Conservation (phyloP, 2,888 invertebrate species). For the Vesta saturnalis region DNA sequence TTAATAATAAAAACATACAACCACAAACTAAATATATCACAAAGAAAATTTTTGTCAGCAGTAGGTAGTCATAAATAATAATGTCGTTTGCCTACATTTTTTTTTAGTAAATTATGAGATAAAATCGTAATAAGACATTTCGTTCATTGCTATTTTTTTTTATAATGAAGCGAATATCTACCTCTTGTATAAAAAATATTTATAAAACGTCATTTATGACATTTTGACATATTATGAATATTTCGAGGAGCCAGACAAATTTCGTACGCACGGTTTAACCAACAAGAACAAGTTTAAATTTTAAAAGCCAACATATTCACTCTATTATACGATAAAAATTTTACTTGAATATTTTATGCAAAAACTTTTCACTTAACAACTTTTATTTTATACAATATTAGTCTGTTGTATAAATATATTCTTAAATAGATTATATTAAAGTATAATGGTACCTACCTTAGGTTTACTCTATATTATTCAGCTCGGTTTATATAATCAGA, state of each 20-base stretch:
- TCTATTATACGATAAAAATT: slow-evolving; percentile 29
- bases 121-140: slow-evolving; percentile 24
- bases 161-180: slow-evolving; percentile 34
- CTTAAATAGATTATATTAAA: no score
- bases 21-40: slow-evolving; percentile 26
- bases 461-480: no score
- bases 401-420: no score
- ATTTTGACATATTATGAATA: slow-evolving; percentile 1
- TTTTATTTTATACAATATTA: slow-evolving; percentile 15
- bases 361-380: slow-evolving; percentile 26
- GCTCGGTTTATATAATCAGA: no score
- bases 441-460: no score
- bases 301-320: slow-evolving; percentile 28
- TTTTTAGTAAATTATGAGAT: slow-evolving; percentile 33
- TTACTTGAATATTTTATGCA: slow-evolving; percentile 21
- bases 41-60: slow-evolving; percentile 27
- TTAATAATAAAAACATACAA: slow-evolving; percentile 32
- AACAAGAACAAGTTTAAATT: slow-evolving; percentile 24
- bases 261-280: slow-evolving; percentile 26
- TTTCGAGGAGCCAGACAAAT: slow-evolving; percentile 14
- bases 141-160: slow-evolving; percentile 12
- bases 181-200: slow-evolving; percentile 29
- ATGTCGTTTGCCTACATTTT: slow-evolving; percentile 30
- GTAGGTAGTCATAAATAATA: slow-evolving; percentile 31
- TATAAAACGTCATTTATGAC: slow-evolving; percentile 4